Evolutionary conservation across 2,888 invertebrate genomes (phyloP).

Genomic region (Plusia festucae): DNA sequence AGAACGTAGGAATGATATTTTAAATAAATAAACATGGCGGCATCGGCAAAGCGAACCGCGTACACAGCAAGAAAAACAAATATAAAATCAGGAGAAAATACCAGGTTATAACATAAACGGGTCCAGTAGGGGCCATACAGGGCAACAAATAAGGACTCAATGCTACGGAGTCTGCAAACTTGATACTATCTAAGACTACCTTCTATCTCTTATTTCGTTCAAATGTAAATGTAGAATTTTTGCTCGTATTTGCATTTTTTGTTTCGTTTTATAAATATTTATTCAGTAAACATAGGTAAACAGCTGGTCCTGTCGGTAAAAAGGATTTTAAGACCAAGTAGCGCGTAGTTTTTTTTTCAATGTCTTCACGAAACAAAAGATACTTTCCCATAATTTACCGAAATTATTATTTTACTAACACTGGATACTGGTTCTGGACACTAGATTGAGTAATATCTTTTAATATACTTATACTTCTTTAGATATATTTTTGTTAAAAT

Average conservation of each 20-base stretch:
- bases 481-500: too few relatives aligned
- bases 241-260: conserved; percentile 16
- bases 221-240: conserved; percentile 21
- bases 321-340: not conserved
- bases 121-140: conserved; percentile 61
- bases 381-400: too few relatives aligned
- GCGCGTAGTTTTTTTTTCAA: too few relatives aligned
- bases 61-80: conserved; percentile 55
- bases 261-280: not conserved
- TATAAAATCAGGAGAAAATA: conserved; percentile 65
- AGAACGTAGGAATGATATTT: conserved; percentile 57
- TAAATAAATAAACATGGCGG: conserved; percentile 60
- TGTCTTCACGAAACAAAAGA: too few relatives aligned
- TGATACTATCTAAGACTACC: conserved; percentile 29
- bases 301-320: not conserved
- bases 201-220: conserved; percentile 31
- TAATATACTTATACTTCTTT: too few relatives aligned
- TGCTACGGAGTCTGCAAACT: conserved; percentile 39
- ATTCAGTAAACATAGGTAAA: not conserved
- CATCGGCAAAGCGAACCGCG: conserved; percentile 18
- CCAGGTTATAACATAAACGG: conserved; percentile 68
- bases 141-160: conserved; percentile 60
- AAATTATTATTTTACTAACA: too few relatives aligned
- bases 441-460: too few relatives aligned
- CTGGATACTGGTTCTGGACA: too few relatives aligned